Conservation (phyloP, 2,888 invertebrate genomes). For the Pomacea canaliculata region DNA sequence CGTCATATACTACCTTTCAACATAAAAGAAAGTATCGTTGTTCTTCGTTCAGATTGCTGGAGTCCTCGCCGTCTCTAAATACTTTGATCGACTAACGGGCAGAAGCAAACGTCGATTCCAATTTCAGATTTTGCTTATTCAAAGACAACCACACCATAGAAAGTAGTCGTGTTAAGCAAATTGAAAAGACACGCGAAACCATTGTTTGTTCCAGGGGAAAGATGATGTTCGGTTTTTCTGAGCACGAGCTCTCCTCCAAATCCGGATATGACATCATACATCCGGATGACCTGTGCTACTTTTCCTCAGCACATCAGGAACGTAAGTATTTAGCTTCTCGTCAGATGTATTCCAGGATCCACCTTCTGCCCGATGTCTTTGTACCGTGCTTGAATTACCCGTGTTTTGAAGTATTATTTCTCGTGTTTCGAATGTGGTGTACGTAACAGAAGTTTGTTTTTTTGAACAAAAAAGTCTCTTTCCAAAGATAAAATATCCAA, state of each 20-base stretch:
- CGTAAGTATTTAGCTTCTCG: constrained; percentile 78
- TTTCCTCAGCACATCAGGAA: constrained; percentile 99
- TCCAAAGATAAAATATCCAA: too few species aligned
- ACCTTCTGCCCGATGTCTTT: neutral
- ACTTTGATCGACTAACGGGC: too few species aligned
- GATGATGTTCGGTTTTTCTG: constrained; percentile 93
- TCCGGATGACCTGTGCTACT: constrained; percentile 96
- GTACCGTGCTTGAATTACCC: neutral
- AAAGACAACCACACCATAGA: too few species aligned
- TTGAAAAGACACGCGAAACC: too few species aligned
- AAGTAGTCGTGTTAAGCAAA: too few species aligned
- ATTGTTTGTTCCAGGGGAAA: constrained; percentile 80
- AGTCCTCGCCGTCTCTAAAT: too few species aligned
- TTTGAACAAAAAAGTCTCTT: too few species aligned
- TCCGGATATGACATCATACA: constrained; percentile 99
- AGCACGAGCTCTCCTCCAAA: constrained; percentile 82
- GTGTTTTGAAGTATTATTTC: neutral
- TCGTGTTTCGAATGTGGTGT: neutral
- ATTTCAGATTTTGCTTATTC: too few species aligned
- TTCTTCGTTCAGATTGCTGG: too few species aligned
- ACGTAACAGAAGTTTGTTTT: neutral
- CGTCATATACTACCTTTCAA: too few species aligned
- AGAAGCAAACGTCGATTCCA: too few species aligned
- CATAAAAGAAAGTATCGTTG: too few species aligned
- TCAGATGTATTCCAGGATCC: neutral